Percentiles rank a stretch among this genome's conserved stretches.
These are phyloP conservation scores for Rhinoraja longicauda DNA, from an alignment of 2,797 vertebrate genomes.

Conservation along the genomic window DNA sequence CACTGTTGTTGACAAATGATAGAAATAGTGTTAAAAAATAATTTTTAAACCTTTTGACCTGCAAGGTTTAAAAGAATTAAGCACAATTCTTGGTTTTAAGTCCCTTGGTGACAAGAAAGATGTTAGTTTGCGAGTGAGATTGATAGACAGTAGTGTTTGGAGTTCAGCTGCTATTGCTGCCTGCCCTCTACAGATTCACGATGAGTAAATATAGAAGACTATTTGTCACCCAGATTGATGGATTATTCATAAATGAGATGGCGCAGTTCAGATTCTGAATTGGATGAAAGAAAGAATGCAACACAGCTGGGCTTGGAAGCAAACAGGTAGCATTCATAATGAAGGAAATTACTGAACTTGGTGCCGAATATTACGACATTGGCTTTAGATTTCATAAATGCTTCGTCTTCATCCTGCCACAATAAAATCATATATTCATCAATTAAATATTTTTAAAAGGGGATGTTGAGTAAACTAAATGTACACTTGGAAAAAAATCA, in stretches of 20 bases:
- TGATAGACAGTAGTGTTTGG: constrained; percentile 82
- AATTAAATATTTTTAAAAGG: neutral
- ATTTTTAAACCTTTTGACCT: constrained; percentile 90
- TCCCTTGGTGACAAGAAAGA: constrained; percentile 86
- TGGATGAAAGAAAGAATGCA: constrained; percentile 57
- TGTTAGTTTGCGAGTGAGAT: constrained; percentile 66
- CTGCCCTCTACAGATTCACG: constrained; percentile 60
- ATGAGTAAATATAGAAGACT: constrained; percentile 84
- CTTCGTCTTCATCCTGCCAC: neutral
- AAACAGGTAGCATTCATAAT: constrained; percentile 47
- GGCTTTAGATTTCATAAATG: neutral
- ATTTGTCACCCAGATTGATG: constrained; percentile 86
- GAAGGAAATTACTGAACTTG: constrained; percentile 41
- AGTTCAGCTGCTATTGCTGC: constrained; percentile 81
- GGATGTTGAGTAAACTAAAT: constrained; percentile 12
- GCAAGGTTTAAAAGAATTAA: constrained; percentile 83
- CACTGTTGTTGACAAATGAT: constrained; percentile 68
- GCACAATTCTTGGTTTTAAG: constrained; percentile 84
- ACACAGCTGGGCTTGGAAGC: constrained; percentile 53
- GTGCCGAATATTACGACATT: neutral
- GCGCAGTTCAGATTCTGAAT: constrained; percentile 63
- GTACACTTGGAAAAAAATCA: neutral
- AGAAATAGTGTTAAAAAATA: constrained; percentile 81
- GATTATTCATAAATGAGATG: constrained; percentile 78
- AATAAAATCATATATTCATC: neutral